Evolutionary conservation across 2,113 vertebrate genomes (phyloP).

Genomic region (Gopherus evgoodei): DNA sequence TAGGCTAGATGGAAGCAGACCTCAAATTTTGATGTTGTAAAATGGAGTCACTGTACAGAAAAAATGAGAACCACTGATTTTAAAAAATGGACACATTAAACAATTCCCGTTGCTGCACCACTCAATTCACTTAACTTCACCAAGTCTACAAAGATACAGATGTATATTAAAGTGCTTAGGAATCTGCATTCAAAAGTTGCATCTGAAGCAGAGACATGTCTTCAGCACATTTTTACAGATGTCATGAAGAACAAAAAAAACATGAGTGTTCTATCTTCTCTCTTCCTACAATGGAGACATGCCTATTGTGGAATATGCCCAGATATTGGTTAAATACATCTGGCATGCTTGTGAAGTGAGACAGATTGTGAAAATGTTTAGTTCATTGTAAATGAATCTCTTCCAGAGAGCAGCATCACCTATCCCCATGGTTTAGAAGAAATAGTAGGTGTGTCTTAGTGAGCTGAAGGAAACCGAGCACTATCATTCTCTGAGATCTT

Average conservation of each 20-base stretch:
- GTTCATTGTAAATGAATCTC: accelerated
- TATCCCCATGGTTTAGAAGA: neutral
- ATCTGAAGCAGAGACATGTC: neutral
- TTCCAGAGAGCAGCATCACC: neutral
- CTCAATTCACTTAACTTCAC: neutral
- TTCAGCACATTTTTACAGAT: neutral
- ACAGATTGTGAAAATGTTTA: neutral
- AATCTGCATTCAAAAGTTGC: neutral
- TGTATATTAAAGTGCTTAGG: neutral
- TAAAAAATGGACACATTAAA: neutral
- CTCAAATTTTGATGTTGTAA: neutral
- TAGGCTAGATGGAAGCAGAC: neutral
- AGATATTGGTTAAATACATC: neutral
- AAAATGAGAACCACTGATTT: neutral
- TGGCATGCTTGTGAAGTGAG: neutral
- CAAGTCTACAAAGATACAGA: neutral
- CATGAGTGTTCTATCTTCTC: neutral
- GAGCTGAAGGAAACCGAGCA: neutral
- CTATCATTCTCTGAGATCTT: neutral
- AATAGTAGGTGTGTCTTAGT: neutral
- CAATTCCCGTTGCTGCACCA: neutral
- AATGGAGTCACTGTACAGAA: neutral
- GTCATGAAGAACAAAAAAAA: neutral
- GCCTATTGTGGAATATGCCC: neutral
- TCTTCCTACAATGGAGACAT: neutral